These are phyloP conservation scores for Uria aalge DNA, from an alignment of 2,113 vertebrate genomes.

Conservation along the genomic window DNA sequence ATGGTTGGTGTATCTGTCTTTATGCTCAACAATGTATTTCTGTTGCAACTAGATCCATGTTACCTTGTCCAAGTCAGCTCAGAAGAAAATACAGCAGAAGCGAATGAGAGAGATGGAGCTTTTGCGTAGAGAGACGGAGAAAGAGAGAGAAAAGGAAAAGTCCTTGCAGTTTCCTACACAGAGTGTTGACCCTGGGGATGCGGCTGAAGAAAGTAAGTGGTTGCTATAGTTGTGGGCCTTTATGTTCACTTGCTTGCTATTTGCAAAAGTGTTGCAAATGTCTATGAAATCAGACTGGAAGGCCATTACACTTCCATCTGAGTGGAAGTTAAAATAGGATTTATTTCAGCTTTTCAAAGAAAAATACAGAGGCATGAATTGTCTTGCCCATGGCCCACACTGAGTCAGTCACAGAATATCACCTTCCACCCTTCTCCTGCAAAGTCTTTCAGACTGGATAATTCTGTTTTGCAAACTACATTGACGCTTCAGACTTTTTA, in stretches of 20 bases:
- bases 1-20: background rate
- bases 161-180: background rate
- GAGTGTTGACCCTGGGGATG: background rate
- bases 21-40: background rate
- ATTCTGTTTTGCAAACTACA: background rate
- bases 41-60: slow-evolving; percentile 35
- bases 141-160: background rate
- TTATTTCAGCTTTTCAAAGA: background rate
- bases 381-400: background rate
- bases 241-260: background rate
- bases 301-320: background rate
- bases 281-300: background rate
- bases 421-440: background rate
- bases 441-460: background rate
- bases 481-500: background rate
- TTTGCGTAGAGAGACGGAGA: background rate
- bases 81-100: slow-evolving; percentile 65
- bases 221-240: background rate
- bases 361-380: background rate
- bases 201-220: background rate
- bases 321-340: background rate
- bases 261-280: background rate
- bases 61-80: slow-evolving; percentile 60
- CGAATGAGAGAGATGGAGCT: slow-evolving; percentile 29
- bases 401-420: background rate